Percentiles rank a stretch among this genome's conserved stretches.
Evolutionary conservation across 2,797 vertebrate genomes (phyloP).

Genomic region (Sarcophilus harrisii): DNA sequence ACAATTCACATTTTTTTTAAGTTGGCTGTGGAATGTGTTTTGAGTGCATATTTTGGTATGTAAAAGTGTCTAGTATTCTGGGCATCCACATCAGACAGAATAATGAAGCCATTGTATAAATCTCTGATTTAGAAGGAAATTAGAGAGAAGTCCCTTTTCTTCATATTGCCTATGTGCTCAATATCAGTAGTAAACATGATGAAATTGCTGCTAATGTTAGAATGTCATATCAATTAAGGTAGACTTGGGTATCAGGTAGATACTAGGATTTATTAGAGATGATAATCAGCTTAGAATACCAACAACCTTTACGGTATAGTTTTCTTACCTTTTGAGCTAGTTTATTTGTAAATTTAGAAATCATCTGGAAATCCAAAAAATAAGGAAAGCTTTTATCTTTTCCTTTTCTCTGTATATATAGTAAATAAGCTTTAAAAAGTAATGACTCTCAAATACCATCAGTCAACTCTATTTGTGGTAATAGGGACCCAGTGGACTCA

Average conservation of each 20-base stretch:
- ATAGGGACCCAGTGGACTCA: neutral
- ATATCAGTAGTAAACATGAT: neutral
- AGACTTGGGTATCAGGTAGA: neutral
- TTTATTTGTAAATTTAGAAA: neutral
- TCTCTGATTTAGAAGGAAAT: neutral
- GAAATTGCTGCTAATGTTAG: neutral
- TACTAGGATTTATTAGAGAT: neutral
- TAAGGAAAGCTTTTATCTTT: neutral
- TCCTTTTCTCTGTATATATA: neutral
- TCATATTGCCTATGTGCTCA: neutral
- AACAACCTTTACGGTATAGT: neutral
- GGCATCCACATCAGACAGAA: neutral
- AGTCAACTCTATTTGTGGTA: neutral
- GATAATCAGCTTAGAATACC: neutral
- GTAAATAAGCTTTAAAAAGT: neutral
- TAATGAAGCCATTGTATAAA: neutral
- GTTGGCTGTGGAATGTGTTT: neutral
- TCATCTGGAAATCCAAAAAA: neutral
- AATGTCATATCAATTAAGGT: neutral
- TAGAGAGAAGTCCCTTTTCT: neutral
- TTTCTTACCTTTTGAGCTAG: neutral
- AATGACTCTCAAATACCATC: neutral
- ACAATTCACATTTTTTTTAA: neutral
- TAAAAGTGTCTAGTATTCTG: neutral
- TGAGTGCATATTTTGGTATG: neutral